Conservation (phyloP, 2,797 vertebrate species). For the Sebastes cheni region DNA sequence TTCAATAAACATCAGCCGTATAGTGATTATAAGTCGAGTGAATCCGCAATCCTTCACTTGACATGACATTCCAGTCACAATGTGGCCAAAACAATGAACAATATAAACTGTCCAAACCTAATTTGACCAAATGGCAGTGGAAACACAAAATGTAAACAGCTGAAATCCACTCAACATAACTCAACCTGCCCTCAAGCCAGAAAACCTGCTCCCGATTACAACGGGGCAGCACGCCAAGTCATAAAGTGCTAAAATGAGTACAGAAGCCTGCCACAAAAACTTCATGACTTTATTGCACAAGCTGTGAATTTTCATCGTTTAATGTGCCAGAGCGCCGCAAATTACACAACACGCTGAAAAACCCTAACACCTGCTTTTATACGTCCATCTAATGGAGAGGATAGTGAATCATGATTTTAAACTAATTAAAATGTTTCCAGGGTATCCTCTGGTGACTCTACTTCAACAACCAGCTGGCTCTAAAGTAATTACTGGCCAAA, state of each 20-base stretch:
- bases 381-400: not conserved
- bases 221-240: conserved; percentile 19
- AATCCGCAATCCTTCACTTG: not conserved
- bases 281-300: conserved; percentile 1
- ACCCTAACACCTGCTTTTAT: not conserved
- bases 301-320: conserved; percentile 5
- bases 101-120: conserved; percentile 17
- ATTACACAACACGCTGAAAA: not conserved
- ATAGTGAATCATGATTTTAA: not conserved
- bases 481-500: conserved; percentile 42
- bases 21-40: not conserved
- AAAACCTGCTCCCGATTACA: conserved; percentile 50
- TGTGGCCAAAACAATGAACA: conserved; percentile 21
- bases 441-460: not conserved
- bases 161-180: conserved; percentile 32
- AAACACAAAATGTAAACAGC: conserved; percentile 44
- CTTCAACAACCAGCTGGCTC: not conserved
- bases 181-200: conserved; percentile 13
- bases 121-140: conserved; percentile 33
- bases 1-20: not conserved
- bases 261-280: not conserved
- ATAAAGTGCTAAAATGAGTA: not conserved
- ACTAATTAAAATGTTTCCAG: not conserved
- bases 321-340: not conserved
- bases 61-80: conserved; percentile 2